These are phyloP conservation scores for Argyrosomus japonicus DNA, from an alignment of 2,113 vertebrate species.

Conservation along the genomic window DNA sequence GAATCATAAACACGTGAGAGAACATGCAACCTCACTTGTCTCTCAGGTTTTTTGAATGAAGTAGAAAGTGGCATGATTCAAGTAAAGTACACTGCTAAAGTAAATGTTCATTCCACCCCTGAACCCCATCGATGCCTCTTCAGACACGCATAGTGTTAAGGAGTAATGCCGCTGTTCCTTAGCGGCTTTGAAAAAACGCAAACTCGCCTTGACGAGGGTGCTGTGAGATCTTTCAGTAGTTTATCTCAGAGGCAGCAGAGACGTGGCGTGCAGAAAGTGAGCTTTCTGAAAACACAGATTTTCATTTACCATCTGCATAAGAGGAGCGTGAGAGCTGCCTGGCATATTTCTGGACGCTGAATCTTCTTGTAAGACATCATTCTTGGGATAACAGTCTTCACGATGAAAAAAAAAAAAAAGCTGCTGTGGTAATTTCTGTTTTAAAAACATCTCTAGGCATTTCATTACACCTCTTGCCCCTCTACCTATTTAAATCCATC, in stretches of 20 bases:
- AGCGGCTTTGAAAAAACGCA: not conserved
- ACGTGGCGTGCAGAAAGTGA: not conserved
- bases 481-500: not conserved
- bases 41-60: too few species aligned
- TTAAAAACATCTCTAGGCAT: not conserved
- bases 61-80: too few species aligned
- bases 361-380: not conserved
- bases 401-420: too few species aligned
- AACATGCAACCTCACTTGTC: too few species aligned
- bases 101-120: too few species aligned
- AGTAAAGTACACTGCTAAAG: too few species aligned
- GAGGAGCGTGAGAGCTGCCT: not conserved
- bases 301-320: not conserved
- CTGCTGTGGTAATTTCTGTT: not conserved
- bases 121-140: not conserved
- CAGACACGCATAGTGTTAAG: not conserved
- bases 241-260: constrained; percentile 48
- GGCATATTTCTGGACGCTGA: not conserved
- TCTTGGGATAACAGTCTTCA: not conserved
- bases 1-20: too few species aligned
- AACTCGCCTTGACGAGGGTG: not conserved
- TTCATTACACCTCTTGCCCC: constrained; percentile 3
- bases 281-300: not conserved
- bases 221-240: not conserved
- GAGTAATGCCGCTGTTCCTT: not conserved